Conservation (phyloP, 2,113 vertebrate species). For the Pseudorectes ferrugineus region DNA sequence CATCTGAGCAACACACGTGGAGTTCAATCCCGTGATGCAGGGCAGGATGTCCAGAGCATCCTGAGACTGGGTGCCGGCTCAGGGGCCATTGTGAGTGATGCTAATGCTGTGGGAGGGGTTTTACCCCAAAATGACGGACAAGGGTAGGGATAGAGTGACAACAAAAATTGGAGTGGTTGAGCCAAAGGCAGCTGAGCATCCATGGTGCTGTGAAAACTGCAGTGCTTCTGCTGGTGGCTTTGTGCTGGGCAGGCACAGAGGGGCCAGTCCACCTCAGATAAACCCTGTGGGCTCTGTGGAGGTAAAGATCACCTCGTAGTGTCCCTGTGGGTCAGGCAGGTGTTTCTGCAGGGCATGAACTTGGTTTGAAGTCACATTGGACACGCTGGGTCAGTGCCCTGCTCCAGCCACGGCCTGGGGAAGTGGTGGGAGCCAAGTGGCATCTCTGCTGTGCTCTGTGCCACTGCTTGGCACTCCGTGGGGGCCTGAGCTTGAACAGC, state of each 20-base stretch:
- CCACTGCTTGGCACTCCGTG: not conserved
- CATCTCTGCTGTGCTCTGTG: not conserved
- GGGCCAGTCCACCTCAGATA: not conserved
- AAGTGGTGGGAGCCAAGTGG: not conserved
- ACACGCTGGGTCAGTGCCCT: accelerated
- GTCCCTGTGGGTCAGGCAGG: not conserved
- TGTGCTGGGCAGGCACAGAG: not conserved
- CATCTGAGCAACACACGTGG: not conserved
- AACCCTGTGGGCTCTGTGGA: not conserved
- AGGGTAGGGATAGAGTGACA: not conserved
- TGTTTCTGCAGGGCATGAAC: accelerated
- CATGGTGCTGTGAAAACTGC: not conserved
- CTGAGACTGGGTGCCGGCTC: accelerated
- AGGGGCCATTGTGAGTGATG: accelerated
- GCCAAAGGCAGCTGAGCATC: not conserved
- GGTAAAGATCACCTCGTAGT: accelerated
- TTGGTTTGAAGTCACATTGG: accelerated
- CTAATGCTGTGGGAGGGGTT: not conserved
- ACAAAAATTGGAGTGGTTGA: not conserved
- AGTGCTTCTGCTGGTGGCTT: not conserved
- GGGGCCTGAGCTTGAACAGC: not conserved
- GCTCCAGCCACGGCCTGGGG: accelerated
- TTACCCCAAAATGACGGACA: not conserved
- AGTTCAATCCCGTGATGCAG: not conserved
- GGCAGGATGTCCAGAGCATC: not conserved